phyloP scores from a whole-genome alignment of 2,888 invertebrate species.

The Odontothrips loti region DNA sequence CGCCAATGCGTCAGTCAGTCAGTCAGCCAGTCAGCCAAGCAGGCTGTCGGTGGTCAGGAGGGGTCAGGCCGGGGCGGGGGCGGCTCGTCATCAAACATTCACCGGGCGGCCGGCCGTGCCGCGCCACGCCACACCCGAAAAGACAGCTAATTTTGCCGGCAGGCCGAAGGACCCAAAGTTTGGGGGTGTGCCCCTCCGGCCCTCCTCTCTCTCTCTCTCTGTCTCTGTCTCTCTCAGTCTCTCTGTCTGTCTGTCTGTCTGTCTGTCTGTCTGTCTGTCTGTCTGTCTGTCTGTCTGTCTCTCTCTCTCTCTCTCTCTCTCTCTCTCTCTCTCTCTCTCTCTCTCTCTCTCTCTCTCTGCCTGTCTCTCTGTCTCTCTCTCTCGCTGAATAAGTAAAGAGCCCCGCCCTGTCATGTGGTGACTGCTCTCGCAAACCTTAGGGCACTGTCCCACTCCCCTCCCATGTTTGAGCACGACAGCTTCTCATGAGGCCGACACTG shows the following conservation, averaged over 20 bases:
- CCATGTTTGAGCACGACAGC: no score
- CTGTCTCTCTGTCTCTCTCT: not conserved
- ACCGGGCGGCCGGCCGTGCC: conserved; percentile 24
- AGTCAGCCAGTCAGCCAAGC: no score
- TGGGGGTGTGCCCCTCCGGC: not conserved
- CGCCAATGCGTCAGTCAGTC: no score
- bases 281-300: conserved; percentile 35
- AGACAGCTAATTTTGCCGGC: conserved; percentile 23
- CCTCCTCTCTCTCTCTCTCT: not conserved
- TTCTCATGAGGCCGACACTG: no score
- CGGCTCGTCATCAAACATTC: conserved; percentile 27
- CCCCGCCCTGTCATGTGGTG: not conserved
- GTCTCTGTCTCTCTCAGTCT: no score
- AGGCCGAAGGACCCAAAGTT: not conserved
- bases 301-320: conserved; percentile 30
- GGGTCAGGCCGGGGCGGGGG: not conserved
- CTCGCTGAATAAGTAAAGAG: not conserved
- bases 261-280: conserved; percentile 36
- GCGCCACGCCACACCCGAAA: not conserved
- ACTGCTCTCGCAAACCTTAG: no score
- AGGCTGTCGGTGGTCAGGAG: not conserved
- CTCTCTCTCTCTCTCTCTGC: not conserved
- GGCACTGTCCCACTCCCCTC: no score
- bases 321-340: conserved; percentile 27
- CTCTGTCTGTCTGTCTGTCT: conserved; percentile 35